These are phyloP conservation scores for Nemopilema nomurai DNA, from an alignment of 30 jellyfish, hydroid and myxozoan species.

Conservation along the genomic window DNA sequence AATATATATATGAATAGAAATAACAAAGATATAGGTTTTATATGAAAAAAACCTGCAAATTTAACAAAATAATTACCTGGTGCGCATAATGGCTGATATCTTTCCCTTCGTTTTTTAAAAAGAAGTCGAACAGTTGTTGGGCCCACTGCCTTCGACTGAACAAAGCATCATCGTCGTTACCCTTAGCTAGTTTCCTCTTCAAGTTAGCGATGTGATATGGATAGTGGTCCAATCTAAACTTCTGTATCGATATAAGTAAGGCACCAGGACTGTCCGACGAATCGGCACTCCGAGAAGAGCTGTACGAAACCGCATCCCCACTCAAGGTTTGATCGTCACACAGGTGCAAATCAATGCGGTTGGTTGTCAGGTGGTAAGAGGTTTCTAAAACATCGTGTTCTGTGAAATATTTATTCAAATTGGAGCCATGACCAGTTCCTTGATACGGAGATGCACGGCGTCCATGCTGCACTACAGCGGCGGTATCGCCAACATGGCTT, in stretches of 20 bases:
- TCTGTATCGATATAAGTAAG: constrained; percentile 64
- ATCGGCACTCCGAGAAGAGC: not conserved
- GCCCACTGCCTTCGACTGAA: constrained; percentile 94
- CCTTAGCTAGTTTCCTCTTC: constrained; percentile 51
- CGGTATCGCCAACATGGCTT: not conserved
- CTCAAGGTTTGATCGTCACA: constrained; percentile 91
- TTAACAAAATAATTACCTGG: constrained; percentile 3
- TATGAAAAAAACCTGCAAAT: not conserved
- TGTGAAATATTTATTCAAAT: constrained; percentile 64
- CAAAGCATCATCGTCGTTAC: constrained; percentile 82
- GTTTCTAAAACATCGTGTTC: constrained; percentile 87
- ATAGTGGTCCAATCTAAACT: constrained; percentile 83
- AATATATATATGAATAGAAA: too few species aligned
- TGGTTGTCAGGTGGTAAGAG: constrained; percentile 82
- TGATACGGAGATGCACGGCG: constrained; percentile 26
- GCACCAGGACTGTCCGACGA: constrained; percentile 85
- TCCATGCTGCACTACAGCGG: constrained; percentile 3
- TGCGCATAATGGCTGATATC: constrained; percentile 26
- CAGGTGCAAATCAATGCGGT: constrained; percentile 84
- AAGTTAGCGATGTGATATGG: constrained; percentile 96
- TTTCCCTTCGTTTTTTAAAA: constrained; percentile 81
- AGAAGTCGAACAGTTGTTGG: constrained; percentile 80
- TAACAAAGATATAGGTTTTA: too few species aligned
- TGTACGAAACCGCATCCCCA: constrained; percentile 25
- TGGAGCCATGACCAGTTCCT: constrained; percentile 48